A percentile compares a stretch with the other conserved stretches of the same genome.
Evolutionary conservation across 2,797 vertebrate genomes (phyloP).

Genomic region (Crypturellus tataupa): DNA sequence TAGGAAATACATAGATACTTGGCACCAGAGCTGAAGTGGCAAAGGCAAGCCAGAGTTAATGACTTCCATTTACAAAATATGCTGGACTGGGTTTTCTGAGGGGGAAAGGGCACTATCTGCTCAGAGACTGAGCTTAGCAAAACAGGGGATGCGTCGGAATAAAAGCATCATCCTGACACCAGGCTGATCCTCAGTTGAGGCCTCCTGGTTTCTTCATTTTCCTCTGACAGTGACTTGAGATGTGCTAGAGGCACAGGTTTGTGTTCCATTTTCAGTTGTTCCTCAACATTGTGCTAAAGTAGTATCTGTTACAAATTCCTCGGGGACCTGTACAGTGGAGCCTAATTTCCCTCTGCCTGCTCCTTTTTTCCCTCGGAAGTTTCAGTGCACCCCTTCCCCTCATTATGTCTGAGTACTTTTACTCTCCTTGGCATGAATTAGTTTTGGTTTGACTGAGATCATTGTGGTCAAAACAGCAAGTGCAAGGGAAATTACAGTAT

Average conservation of each 20-base stretch:
- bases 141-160: not conserved
- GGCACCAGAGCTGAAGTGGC: constrained; percentile 15
- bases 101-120: not conserved
- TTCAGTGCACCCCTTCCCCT: not conserved
- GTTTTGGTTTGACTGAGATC: constrained; percentile 10
- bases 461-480: not conserved
- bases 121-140: not conserved
- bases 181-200: constrained; percentile 23
- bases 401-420: constrained; percentile 19
- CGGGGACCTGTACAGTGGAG: not conserved
- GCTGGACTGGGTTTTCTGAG: not conserved
- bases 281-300: not conserved
- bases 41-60: not conserved
- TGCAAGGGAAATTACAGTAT: not conserved
- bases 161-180: not conserved
- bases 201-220: constrained; percentile 35
- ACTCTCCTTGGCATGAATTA: not conserved
- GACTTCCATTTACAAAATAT: not conserved
- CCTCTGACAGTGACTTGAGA: not conserved
- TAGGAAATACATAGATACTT: constrained; percentile 8
- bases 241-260: constrained; percentile 20
- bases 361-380: not conserved
- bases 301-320: constrained; percentile 5
- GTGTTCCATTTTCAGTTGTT: not conserved
- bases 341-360: not conserved